Percentiles rank a stretch among this genome's conserved stretches.
Evolutionary conservation across 2,113 vertebrate genomes (phyloP).

Genomic region (Cranoglanis bouderius): DNA sequence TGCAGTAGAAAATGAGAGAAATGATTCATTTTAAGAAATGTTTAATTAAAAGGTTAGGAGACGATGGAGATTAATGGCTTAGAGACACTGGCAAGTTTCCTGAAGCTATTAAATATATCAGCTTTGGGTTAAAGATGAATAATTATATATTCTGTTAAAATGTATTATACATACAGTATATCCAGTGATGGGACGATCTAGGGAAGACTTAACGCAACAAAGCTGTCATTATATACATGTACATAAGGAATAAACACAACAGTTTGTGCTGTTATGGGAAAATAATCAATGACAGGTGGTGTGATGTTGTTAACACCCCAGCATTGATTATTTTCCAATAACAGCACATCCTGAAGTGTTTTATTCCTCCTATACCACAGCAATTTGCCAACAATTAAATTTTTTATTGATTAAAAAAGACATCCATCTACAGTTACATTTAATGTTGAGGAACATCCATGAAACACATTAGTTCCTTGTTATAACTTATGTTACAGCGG

Average conservation of each 20-base stretch:
- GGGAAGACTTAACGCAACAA: no score
- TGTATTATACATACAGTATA: not conserved
- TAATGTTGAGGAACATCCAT: not conserved
- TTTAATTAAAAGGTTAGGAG: slow-evolving; percentile 21
- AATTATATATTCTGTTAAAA: not conserved
- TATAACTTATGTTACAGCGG: not conserved
- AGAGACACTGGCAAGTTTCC: not conserved
- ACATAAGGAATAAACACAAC: not conserved
- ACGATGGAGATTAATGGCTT: not conserved
- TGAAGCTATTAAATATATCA: not conserved
- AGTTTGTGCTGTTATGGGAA: not conserved
- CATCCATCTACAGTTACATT: not conserved
- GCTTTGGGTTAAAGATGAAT: not conserved
- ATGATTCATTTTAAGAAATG: slow-evolving; percentile 8
- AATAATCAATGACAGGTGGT: not conserved
- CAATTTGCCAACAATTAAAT: not conserved
- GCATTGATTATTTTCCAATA: not conserved
- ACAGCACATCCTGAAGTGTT: not conserved
- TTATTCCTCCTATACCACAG: not conserved
- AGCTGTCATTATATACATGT: no score
- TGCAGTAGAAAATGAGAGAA: not conserved
- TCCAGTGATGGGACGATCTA: not conserved
- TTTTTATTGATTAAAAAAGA: not conserved
- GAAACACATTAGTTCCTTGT: not conserved
- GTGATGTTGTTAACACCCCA: not conserved